A percentile compares a stretch with the other conserved stretches of the same genome.
These are phyloP conservation scores for Penelope pileata DNA, from an alignment of 2,113 vertebrate species.

Conservation along the genomic window DNA sequence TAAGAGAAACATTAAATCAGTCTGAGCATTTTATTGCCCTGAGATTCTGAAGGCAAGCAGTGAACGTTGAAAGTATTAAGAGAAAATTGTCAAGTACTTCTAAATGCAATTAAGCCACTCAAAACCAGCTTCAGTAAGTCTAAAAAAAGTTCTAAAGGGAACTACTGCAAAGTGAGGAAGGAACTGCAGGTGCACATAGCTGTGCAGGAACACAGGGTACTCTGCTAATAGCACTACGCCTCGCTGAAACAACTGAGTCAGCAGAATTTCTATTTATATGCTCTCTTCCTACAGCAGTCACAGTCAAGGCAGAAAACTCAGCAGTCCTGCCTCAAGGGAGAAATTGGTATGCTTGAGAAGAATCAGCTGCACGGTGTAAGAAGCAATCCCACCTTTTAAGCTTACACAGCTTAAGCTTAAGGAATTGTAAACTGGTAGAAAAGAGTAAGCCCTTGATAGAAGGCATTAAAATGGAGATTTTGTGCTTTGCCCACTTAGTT, in stretches of 20 bases:
- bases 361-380: neutral
- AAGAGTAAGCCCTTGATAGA: neutral
- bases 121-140: neutral
- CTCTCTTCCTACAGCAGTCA: slow-evolving; percentile 47
- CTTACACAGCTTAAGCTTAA: neutral
- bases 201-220: slow-evolving; percentile 60
- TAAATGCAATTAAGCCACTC: slow-evolving; percentile 29
- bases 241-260: slow-evolving; percentile 64
- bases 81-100: neutral
- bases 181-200: slow-evolving; percentile 64
- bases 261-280: slow-evolving; percentile 65
- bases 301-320: slow-evolving; percentile 34
- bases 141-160: slow-evolving; percentile 50
- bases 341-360: neutral
- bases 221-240: slow-evolving; percentile 56
- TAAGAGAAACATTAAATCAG: neutral
- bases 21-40: neutral
- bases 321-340: slow-evolving; percentile 15
- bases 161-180: slow-evolving; percentile 61
- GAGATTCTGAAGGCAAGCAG: neutral
- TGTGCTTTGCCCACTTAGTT: neutral
- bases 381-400: neutral
- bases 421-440: neutral
- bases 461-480: neutral
- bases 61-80: neutral